These are phyloP conservation scores for Drosophila kambysellisi DNA, from an alignment of 2,888 invertebrate species.

Conservation along the genomic window DNA sequence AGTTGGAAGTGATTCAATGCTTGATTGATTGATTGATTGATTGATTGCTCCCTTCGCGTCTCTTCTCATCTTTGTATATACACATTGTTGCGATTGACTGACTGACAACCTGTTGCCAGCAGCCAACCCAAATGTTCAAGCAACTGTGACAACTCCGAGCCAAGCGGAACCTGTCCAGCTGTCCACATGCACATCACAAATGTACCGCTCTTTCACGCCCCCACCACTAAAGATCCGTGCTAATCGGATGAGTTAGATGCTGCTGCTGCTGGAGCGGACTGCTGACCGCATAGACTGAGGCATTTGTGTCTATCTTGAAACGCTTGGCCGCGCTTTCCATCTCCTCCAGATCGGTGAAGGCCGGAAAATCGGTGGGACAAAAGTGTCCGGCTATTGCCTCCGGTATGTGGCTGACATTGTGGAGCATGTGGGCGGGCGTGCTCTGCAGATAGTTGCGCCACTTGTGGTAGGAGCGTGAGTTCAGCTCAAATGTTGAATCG, in stretches of 20 bases:
- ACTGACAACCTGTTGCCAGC: conserved; percentile 73
- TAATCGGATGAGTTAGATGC: conserved; percentile 53
- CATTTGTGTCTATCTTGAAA: conserved; percentile 63
- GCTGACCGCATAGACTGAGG: background rate
- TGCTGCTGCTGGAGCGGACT: conserved; percentile 23
- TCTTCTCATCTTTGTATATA: conserved; percentile 1
- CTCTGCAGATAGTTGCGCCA: conserved; percentile 78
- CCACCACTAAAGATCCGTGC: conserved; percentile 59
- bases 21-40: background rate
- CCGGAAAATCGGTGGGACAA: conserved; percentile 77
- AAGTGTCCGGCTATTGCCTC: conserved; percentile 83
- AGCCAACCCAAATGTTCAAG: conserved; percentile 22
- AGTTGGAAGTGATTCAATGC: background rate
- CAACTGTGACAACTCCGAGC: conserved; percentile 44
- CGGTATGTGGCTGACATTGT: conserved; percentile 78
- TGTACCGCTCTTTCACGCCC: background rate
- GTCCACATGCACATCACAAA: background rate
- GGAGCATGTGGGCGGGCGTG: conserved; percentile 76
- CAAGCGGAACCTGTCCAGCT: conserved; percentile 50
- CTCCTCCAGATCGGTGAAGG: conserved; percentile 73
- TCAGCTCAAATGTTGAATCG: conserved; percentile 26
- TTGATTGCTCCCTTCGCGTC: background rate
- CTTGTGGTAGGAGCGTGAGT: conserved; percentile 69
- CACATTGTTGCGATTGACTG: conserved; percentile 21
- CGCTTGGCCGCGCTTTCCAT: conserved; percentile 79